phyloP scores from a whole-genome alignment of 1,140 invertebrate genomes.

The Drosophila persimilis region DNA sequence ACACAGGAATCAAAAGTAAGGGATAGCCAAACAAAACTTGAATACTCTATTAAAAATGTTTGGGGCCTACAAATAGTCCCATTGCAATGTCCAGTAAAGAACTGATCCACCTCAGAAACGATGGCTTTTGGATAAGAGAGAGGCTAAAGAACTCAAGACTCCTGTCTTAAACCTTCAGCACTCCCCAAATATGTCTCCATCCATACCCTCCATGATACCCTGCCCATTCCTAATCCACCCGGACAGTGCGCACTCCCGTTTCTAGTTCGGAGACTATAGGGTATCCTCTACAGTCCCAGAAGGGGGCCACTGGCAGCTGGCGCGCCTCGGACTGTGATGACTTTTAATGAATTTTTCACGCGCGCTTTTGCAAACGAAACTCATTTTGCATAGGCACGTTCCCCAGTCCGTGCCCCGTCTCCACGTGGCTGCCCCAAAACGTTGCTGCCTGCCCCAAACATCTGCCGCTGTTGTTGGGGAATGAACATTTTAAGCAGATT shows the following conservation, averaged over 20 bases:
- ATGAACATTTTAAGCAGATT: slow-evolving; percentile 55
- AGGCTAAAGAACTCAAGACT: too few relatives aligned
- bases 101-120: too few relatives aligned
- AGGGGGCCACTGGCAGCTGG: slow-evolving; percentile 16
- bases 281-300: slow-evolving; percentile 11
- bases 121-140: too few relatives aligned
- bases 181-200: too few relatives aligned
- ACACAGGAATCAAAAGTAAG: slow-evolving; percentile 18
- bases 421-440: background rate
- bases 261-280: slow-evolving; percentile 7
- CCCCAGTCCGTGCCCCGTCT: slow-evolving; percentile 26
- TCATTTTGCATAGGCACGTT: slow-evolving; percentile 79
- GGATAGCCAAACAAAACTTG: background rate
- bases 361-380: slow-evolving; percentile 76
- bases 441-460: slow-evolving; percentile 11
- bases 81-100: too few relatives aligned
- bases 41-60: slow-evolving; percentile 12
- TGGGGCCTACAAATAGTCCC: too few relatives aligned
- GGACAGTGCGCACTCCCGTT: background rate
- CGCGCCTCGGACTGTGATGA: slow-evolving; percentile 48
- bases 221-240: too few relatives aligned
- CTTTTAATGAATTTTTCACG: slow-evolving; percentile 81
- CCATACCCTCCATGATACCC: too few relatives aligned
- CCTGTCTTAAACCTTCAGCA: too few relatives aligned
- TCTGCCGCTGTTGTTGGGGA: slow-evolving; percentile 38